Conservation (phyloP, 35 echinoderm and acorn worm genomes). For the Apostichopus japonicus region DNA sequence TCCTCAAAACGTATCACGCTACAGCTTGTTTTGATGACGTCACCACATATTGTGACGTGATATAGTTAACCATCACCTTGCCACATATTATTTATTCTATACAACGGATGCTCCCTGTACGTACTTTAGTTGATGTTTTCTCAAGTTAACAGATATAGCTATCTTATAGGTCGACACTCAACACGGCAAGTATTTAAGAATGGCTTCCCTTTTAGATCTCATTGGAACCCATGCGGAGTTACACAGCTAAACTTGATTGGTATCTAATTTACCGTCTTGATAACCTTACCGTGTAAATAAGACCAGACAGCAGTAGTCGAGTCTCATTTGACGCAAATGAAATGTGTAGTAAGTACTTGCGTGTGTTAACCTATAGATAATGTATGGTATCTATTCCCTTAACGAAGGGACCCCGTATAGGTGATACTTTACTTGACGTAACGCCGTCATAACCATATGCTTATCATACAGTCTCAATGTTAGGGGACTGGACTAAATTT, state of each 20-base stretch:
- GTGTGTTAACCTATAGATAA: too few relatives aligned
- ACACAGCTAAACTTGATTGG: background rate
- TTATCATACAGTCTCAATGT: too few relatives aligned
- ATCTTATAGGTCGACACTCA: background rate
- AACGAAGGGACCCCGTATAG: too few relatives aligned
- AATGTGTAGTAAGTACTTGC: background rate
- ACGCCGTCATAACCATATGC: too few relatives aligned
- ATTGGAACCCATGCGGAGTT: background rate
- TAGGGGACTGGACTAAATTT: too few relatives aligned
- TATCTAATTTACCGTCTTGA: background rate
- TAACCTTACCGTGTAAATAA: background rate
- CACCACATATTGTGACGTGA: background rate
- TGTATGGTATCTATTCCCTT: too few relatives aligned
- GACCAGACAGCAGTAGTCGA: background rate
- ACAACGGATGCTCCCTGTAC: background rate
- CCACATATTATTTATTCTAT: background rate
- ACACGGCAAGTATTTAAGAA: background rate
- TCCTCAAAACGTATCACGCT: too few relatives aligned
- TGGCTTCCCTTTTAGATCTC: background rate
- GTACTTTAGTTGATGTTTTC: background rate
- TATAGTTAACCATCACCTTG: background rate
- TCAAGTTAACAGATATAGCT: background rate
- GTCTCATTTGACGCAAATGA: background rate
- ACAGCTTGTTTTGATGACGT: background rate
- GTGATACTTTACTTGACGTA: too few relatives aligned